Base-by-base conservation (phyloP, 2,888 invertebrate species). In the Protodeltote pygarga region DNA sequence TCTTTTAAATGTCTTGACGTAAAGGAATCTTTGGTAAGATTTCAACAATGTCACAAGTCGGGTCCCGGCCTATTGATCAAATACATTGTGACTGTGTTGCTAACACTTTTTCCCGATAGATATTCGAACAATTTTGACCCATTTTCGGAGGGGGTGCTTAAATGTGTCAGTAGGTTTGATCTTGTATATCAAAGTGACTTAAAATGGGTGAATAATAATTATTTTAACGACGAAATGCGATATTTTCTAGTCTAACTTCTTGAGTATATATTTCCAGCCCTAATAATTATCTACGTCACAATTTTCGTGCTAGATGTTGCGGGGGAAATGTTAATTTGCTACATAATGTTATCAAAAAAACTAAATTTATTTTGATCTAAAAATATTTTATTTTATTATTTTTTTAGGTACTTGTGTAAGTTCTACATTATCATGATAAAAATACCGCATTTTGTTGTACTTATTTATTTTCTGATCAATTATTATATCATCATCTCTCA, bases 1-100 rank as follows among this genome's bases (percentile, higher is more conserved):
- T 44, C 44, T 38, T 33, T 10, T 14, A 27, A 38, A 46, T 24
- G 29, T 24, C 16, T 31, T 13, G 27, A 37, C 45, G 9, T 44
- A 17, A 55, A 31, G 14, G 4, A 33, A 38, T 33, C 4, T 39
- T 38, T 24, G 4, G 5, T 28, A 33, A n/a, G n/a, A n/a, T n/a
- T n/a, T n/a, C n/a, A n/a, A n/a, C n/a, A n/a, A 24, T 46, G 32
- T 42, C 38, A 31, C 27, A 47, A 39, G 29, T 45, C 24, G 15
- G 24, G 31, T 45, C 39, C 13, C 35, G 9, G 10, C 10, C 20
- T 49, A 50, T 52, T 61, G 55, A 64, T 64, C 40, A 51, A 49
- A 60, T 39, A 40, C 34, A 9, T 38, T 33, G 11, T 5, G 28
- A 10, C n/a, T 10, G 17, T 28, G 38, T 27, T 41, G 45, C 17